Conservation (phyloP, 2,888 invertebrate genomes). For the Drosophila niveifrons region DNA sequence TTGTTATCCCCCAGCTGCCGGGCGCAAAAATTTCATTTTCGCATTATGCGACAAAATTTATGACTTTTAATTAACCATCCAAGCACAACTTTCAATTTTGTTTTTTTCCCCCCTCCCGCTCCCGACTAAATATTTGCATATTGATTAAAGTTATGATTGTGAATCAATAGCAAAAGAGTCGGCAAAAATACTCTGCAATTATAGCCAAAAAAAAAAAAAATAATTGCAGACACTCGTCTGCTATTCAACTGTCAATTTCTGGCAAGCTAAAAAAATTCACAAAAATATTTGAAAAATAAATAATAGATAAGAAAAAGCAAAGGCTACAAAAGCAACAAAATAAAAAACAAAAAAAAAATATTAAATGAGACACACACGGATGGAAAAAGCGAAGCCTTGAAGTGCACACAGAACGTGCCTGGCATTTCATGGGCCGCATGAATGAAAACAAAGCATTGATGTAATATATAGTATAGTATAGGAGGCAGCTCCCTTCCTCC, state of each 20-base stretch:
- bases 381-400: constrained; percentile 65
- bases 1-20: constrained; percentile 11
- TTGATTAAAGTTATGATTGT: constrained; percentile 45
- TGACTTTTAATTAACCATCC: constrained; percentile 72
- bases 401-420: constrained; percentile 69
- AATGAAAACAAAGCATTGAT: constrained; percentile 65
- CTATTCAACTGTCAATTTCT: constrained; percentile 74
- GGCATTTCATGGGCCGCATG: constrained; percentile 65
- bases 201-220: constrained; percentile 2
- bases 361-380: constrained; percentile 16
- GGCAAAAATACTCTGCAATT: neutral
- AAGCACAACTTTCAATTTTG: constrained; percentile 58
- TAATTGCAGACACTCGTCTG: neutral
- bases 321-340: neutral
- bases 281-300: constrained; percentile 14
- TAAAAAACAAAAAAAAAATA: constrained; percentile 7
- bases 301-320: constrained; percentile 16
- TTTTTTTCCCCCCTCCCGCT: neutral
- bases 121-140: constrained; percentile 66
- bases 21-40: constrained; percentile 25
- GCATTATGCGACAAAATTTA: constrained; percentile 71
- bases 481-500: neutral
- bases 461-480: constrained; percentile 28
- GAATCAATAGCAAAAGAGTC: neutral
- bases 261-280: constrained; percentile 43